Percentiles rank a stretch among this genome's conserved stretches.
Evolutionary conservation across 37 sponge, comb jelly and placozoan species (phyloP).

Genomic region (Oscarella lobularis): DNA sequence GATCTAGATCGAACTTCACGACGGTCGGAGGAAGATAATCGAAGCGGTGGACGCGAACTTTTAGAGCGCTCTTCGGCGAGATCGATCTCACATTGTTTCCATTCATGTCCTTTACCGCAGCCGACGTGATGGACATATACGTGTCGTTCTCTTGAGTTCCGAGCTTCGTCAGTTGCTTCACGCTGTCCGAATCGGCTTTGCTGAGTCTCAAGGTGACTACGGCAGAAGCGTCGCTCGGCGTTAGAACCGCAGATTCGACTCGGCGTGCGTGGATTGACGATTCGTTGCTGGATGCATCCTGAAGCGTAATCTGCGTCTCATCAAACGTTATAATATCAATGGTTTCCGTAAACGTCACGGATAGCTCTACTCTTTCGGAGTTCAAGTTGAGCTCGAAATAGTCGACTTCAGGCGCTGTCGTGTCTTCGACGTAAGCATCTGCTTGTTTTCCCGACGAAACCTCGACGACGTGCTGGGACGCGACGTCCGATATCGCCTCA

Average conservation of each 20-base stretch:
- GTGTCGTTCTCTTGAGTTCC: conserved; percentile 23
- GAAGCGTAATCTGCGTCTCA: conserved; percentile 3
- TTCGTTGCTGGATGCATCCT: conserved; percentile 1
- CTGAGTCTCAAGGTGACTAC: conserved; percentile 9
- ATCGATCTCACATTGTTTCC: conserved; percentile 24
- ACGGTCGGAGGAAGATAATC: conserved; percentile 43
- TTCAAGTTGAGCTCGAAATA: conserved; percentile 10
- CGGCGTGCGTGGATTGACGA: not conserved
- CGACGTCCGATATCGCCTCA: conserved; percentile 51
- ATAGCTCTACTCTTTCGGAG: not conserved
- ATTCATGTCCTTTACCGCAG: conserved; percentile 44
- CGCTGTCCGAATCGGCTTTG: conserved; percentile 36
- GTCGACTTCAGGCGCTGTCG: conserved; percentile 7
- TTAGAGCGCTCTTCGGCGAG: conserved; percentile 7
- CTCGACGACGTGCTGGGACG: conserved; percentile 3
- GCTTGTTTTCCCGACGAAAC: not conserved
- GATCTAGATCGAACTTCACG: conserved; percentile 33
- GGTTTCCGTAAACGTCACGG: conserved; percentile 14
- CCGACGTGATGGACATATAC: conserved; percentile 24
- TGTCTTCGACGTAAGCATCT: conserved; percentile 1
- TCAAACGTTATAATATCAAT: conserved; percentile 7
- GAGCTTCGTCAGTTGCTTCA: conserved; percentile 31
- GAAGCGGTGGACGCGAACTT: conserved; percentile 10
- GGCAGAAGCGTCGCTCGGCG: not conserved
- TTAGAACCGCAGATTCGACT: not conserved